Conservation (phyloP, 2,888 invertebrate species). For the Yponomeuta evonymella region DNA sequence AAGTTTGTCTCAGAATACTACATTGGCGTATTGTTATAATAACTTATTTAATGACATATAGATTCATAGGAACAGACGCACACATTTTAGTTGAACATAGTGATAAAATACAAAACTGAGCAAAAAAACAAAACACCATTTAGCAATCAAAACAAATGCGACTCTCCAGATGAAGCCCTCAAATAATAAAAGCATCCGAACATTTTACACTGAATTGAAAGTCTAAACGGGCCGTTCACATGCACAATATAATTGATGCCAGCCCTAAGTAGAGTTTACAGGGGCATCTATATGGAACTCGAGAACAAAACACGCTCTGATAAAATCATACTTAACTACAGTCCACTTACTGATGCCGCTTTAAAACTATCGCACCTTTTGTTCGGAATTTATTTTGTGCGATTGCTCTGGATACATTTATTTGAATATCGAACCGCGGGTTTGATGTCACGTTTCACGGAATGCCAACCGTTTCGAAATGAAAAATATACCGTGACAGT, state of each 20-base stretch:
- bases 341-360: constrained; percentile 15
- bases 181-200: constrained; percentile 61
- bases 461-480: constrained; percentile 6
- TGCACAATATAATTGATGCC: constrained; percentile 47
- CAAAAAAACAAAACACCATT: constrained; percentile 35
- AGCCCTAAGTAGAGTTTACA: constrained; percentile 37
- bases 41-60: too few relatives aligned
- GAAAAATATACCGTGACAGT: constrained; percentile 36
- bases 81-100: not conserved
- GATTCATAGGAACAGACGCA: too few relatives aligned
- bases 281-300: constrained; percentile 21
- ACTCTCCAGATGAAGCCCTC: constrained; percentile 58
- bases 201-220: constrained; percentile 43
- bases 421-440: not conserved
- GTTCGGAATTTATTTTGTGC: not conserved
- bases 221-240: constrained; percentile 34
- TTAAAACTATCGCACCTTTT: not conserved
- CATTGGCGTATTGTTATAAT: too few relatives aligned
- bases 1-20: not conserved
- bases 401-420: not conserved
- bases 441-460: not conserved
- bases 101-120: constrained; percentile 17
- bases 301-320: constrained; percentile 55
- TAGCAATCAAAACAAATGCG: constrained; percentile 48
- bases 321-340: constrained; percentile 47